These are phyloP conservation scores for Laterallus jamaicensis DNA, from an alignment of 2,113 vertebrate species.

Conservation along the genomic window DNA sequence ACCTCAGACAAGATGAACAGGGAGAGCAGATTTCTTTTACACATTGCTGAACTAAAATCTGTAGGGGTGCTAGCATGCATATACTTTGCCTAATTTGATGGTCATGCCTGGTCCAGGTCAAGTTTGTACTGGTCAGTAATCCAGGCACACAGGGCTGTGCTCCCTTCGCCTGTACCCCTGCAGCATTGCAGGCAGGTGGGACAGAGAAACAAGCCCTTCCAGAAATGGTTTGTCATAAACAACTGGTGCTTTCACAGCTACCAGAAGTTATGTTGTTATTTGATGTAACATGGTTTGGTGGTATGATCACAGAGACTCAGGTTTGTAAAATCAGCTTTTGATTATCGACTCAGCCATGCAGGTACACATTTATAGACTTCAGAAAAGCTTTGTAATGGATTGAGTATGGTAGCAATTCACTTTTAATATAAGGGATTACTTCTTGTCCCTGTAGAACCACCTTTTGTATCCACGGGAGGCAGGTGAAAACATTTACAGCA, in stretches of 20 bases:
- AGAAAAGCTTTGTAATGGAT: slow-evolving; percentile 5
- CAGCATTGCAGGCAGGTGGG: background rate
- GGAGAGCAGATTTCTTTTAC: background rate
- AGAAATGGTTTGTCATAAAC: background rate
- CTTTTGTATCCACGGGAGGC: background rate
- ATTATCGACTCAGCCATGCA: background rate
- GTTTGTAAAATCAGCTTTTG: slow-evolving; percentile 22
- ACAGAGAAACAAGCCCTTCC: background rate
- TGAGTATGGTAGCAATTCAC: background rate
- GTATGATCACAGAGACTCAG: background rate
- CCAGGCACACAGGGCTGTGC: background rate
- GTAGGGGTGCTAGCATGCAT: background rate
- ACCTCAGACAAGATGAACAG: background rate
- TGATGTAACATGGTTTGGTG: background rate
- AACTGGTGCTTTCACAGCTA: background rate
- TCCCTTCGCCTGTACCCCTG: background rate
- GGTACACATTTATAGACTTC: slow-evolving; percentile 3
- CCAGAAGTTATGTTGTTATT: background rate
- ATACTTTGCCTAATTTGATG: background rate
- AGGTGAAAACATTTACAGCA: background rate
- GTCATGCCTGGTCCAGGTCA: background rate
- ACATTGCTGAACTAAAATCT: background rate
- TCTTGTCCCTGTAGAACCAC: background rate
- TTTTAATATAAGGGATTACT: slow-evolving; percentile 18
- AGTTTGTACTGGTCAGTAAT: background rate